Base-by-base conservation (phyloP, 2,888 invertebrate species). In the Callosobruchus maculatus region DNA sequence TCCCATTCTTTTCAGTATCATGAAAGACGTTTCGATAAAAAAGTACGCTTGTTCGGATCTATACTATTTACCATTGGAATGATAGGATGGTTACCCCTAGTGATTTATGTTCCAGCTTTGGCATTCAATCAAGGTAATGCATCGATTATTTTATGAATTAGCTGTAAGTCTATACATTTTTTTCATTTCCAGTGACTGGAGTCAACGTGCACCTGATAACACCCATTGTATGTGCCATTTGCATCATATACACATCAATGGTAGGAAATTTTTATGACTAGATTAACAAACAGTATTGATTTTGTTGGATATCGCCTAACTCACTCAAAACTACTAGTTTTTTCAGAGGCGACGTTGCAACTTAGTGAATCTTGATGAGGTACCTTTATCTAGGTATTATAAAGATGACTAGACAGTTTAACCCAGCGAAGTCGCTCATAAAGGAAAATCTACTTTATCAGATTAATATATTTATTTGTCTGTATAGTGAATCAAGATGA, bases 181-280 rank as follows among this genome's bases (percentile, higher is more conserved):
- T 49, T 49, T 18, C 31, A 67, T 22, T 87, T 91, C 78, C 88
- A 95, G 96, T 96, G 22, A 96, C 96, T 76, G 96, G 95, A 71
- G 90, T 96, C 13, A 92, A 93, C 81, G 91, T 95, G 67, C 94
- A 95, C 85, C 88, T 94, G 67, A 92, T 95, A 21, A 95, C 96
- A 0, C 93, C 95, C 1, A 91, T 94, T 68, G 94, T 96, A 0
- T 95, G 95, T 84, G 86, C 91, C 80, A 94, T 95, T 79, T 95
- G 96, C 89, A 93, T 95, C 83, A 94, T 96, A 85, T 96, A 96
- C 83, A 96, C 81, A 3, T 81, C 81, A 4, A 78, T 81, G 81
- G 81, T 80, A 76, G 75, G 78, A 70, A 20, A 18, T 18, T 49
- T 7, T 49, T 13, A 49, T 7, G 7, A 26, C 2, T 26, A 26